Conservation (phyloP, 2,888 invertebrate genomes). For the Agelastica alni region DNA sequence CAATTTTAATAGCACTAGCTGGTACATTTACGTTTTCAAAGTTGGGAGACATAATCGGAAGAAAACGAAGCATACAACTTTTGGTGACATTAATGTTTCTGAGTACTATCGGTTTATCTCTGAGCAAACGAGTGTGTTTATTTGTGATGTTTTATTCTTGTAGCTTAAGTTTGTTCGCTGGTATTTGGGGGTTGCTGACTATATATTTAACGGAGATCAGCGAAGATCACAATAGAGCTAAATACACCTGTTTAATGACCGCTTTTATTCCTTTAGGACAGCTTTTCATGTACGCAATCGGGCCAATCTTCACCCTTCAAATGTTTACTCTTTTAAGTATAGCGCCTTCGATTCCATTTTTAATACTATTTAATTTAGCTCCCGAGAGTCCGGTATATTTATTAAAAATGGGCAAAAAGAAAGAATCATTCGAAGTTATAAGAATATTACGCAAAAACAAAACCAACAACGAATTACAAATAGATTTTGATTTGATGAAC, state of each 20-base stretch:
- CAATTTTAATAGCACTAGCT: not conserved
- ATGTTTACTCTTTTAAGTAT: conserved; percentile 8
- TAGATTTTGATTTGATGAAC: conserved; percentile 3
- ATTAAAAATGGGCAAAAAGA: not conserved
- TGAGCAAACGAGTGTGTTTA: not conserved
- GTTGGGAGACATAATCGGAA: not conserved
- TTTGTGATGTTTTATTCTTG: not conserved
- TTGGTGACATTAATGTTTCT: not conserved
- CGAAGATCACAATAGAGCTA: conserved; percentile 3
- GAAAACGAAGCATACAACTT: not conserved
- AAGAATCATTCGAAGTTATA: conserved; percentile 4
- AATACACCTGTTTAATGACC: not conserved
- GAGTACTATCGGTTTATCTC: not conserved
- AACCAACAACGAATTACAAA: not conserved
- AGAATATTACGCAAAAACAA: conserved; percentile 10
- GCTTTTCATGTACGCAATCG: not conserved
- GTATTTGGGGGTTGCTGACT: not conserved
- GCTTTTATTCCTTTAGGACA: not conserved
- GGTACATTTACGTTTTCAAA: not conserved
- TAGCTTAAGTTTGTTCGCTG: not conserved
- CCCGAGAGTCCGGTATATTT: conserved; percentile 18
- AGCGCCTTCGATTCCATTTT: conserved; percentile 3
- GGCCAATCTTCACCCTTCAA: conserved; percentile 10
- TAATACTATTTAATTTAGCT: not conserved
- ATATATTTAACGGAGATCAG: not conserved